Evolutionary conservation across 1,140 invertebrate species (phyloP).

Genomic region (Teleogryllus occipitalis): DNA sequence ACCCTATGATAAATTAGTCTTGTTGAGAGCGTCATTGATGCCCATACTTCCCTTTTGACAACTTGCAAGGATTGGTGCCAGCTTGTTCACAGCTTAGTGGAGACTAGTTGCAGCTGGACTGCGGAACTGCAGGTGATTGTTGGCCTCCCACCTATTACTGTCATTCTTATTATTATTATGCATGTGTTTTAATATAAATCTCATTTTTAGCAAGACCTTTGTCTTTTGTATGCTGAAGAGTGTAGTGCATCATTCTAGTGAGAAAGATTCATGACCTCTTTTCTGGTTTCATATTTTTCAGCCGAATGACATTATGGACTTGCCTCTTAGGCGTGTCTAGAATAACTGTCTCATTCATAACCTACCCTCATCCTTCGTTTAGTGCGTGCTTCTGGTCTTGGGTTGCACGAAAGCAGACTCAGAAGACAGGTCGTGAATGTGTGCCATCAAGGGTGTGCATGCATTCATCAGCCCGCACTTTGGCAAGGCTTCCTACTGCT

Average conservation of each 20-base stretch:
- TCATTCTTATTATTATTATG: slow-evolving; percentile 16
- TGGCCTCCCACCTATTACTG: slow-evolving; percentile 7
- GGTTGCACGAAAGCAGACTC: not conserved
- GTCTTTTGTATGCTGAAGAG: slow-evolving; percentile 21
- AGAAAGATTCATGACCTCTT: slow-evolving; percentile 11
- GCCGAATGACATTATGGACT: not conserved
- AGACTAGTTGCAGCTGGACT: slow-evolving; percentile 64
- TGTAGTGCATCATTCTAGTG: slow-evolving; percentile 20
- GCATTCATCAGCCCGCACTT: not conserved
- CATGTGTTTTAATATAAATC: slow-evolving; percentile 18
- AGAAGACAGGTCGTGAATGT: slow-evolving; percentile 3
- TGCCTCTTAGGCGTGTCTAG: not conserved
- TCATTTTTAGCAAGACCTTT: slow-evolving; percentile 18
- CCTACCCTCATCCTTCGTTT: not conserved
- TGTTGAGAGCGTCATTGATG: slow-evolving; percentile 9
- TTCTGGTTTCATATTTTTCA: slow-evolving; percentile 13
- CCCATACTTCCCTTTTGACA: slow-evolving; percentile 22
- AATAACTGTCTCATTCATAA: not conserved
- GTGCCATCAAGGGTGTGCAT: slow-evolving; percentile 1
- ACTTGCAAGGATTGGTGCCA: slow-evolving; percentile 60
- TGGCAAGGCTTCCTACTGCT: not conserved
- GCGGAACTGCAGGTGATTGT: slow-evolving; percentile 61
- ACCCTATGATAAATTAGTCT: not conserved
- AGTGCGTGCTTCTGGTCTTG: not conserved
- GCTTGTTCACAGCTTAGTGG: slow-evolving; percentile 68